Evolutionary conservation across 2,888 invertebrate genomes (phyloP).

Genomic region (Pyrrhosoma nymphula): DNA sequence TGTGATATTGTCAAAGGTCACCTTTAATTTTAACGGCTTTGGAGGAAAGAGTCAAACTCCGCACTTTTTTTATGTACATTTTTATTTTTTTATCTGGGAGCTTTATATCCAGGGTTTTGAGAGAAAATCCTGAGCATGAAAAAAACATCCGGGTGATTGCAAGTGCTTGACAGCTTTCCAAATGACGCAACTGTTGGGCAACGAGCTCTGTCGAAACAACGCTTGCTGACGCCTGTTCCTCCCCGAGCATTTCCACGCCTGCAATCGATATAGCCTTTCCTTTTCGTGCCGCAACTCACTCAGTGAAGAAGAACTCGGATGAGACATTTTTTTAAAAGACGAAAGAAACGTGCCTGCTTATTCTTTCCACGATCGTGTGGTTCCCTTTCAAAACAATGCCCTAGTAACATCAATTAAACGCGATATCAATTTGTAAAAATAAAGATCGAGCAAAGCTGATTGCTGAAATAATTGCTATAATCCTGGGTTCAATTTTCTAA

Average conservation of each 20-base stretch:
- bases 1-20: neutral
- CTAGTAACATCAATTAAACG: too few species aligned
- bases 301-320: neutral
- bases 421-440: too few species aligned
- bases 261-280: conserved; percentile 16
- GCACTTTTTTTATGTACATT: neutral
- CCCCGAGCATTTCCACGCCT: neutral
- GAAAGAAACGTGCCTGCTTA: neutral
- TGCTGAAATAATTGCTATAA: too few species aligned
- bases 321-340: neutral
- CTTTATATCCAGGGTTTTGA: neutral
- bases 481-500: too few species aligned
- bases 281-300: neutral
- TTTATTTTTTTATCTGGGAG: neutral
- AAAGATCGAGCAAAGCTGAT: too few species aligned
- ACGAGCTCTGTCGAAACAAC: neutral
- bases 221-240: neutral
- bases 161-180: neutral
- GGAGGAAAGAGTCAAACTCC: neutral
- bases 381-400: neutral
- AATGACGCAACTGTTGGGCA: neutral
- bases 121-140: neutral
- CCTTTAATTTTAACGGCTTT: neutral
- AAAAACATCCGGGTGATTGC: neutral
- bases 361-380: neutral